Percentiles rank a stretch among this genome's conserved stretches.
Evolutionary conservation across 92 coral and sea anemone species (phyloP).

Genomic region (Zoanthus sociatus): DNA sequence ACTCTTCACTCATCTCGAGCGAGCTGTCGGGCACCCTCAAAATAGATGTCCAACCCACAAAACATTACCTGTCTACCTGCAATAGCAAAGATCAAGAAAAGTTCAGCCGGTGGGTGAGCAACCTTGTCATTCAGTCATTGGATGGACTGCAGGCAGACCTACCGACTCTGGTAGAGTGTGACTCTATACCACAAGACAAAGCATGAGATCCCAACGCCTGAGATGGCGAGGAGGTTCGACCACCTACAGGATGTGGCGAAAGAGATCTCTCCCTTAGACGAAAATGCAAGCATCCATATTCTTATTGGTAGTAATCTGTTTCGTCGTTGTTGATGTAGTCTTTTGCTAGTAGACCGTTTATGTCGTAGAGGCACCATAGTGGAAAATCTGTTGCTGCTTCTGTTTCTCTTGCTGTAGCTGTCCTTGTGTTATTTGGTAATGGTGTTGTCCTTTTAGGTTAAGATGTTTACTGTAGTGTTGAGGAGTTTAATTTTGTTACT

Average conservation of each 20-base stretch:
- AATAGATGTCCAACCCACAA: slow-evolving; percentile 49
- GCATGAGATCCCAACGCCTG: slow-evolving; percentile 67
- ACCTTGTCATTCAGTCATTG: slow-evolving; percentile 47
- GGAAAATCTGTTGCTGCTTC: too few species aligned
- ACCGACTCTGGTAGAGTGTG: slow-evolving; percentile 70
- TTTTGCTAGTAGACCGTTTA: too few species aligned
- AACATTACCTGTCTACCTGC: slow-evolving; percentile 67
- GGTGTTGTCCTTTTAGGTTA: too few species aligned
- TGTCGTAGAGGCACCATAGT: too few species aligned
- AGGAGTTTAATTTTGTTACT: too few species aligned
- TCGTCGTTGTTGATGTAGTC: too few species aligned
- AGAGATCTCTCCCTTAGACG: slow-evolving; percentile 61
- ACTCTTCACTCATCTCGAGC: slow-evolving; percentile 59
- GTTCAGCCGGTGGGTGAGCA: slow-evolving; percentile 65
- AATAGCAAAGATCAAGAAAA: slow-evolving; percentile 53
- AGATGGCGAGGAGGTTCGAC: slow-evolving; percentile 63
- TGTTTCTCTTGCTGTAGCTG: too few species aligned
- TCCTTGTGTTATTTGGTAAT: too few species aligned
- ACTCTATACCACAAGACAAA: slow-evolving; percentile 67
- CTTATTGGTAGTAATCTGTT: slow-evolving; percentile 63
- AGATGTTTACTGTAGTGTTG: too few species aligned
- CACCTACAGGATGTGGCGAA: slow-evolving; percentile 60
- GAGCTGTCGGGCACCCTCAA: slow-evolving; percentile 61
- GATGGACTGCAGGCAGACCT: slow-evolving; percentile 40
- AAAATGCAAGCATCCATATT: slow-evolving; percentile 46